phyloP scores from a whole-genome alignment of 2,113 vertebrate genomes.

The Syngnathus floridae region DNA sequence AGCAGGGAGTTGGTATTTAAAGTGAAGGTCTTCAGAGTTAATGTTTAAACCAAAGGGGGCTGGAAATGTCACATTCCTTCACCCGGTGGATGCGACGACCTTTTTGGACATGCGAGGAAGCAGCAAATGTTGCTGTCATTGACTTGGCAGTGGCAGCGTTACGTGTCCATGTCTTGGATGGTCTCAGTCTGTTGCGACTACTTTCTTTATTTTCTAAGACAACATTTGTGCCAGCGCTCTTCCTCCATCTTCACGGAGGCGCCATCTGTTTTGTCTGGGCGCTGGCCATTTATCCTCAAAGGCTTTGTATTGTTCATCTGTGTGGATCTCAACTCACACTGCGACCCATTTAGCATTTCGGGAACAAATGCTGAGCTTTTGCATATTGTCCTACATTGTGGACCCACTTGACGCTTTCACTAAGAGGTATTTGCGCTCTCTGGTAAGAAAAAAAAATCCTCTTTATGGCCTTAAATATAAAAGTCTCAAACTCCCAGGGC shows the following conservation, averaged over 20 bases:
- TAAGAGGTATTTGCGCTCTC: not conserved
- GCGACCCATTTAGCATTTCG: not conserved
- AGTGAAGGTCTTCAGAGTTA: conserved; percentile 1
- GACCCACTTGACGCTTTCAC: not conserved
- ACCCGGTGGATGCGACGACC: not conserved
- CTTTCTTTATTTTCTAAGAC: too few relatives aligned
- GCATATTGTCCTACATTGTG: not conserved
- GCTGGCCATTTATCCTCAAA: conserved; percentile 18
- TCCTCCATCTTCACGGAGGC: conserved; percentile 7
- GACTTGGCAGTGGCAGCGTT: not conserved
- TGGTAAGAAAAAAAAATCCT: not conserved
- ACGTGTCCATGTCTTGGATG: not conserved
- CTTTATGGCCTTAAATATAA: not conserved
- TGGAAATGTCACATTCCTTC: not conserved
- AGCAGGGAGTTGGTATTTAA: not conserved
- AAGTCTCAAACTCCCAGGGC: not conserved
- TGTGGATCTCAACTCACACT: not conserved
- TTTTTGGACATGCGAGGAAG: not conserved
- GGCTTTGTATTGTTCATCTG: conserved; percentile 12
- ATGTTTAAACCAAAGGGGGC: not conserved
- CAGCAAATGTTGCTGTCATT: not conserved
- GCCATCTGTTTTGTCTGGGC: conserved; percentile 45
- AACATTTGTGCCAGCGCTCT: conserved; percentile 36
- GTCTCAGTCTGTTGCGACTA: too few relatives aligned
- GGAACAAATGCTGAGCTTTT: not conserved